Evolutionary conservation across 1,140 invertebrate species (phyloP).

Genomic region (Papilio glaucus): DNA sequence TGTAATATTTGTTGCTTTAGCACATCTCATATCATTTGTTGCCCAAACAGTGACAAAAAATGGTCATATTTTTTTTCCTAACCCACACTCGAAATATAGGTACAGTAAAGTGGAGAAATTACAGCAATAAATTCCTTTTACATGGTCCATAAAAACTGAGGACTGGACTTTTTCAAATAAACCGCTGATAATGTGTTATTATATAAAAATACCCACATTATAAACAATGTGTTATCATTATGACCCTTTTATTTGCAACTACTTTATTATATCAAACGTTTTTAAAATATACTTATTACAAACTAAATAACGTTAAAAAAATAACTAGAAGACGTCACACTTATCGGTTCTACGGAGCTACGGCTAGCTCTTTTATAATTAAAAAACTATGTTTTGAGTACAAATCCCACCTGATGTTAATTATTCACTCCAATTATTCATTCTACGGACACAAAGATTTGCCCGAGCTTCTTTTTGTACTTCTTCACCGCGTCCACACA

Average conservation of each 20-base stretch:
- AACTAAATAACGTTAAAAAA: too few species aligned
- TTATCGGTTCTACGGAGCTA: too few species aligned
- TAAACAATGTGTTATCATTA: neutral
- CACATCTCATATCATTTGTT: slow-evolving; percentile 47
- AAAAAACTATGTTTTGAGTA: too few species aligned
- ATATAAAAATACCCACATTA: neutral
- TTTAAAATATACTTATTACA: neutral
- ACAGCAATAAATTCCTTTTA: slow-evolving; percentile 61
- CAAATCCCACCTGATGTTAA: too few species aligned
- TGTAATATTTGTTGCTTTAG: slow-evolving; percentile 8
- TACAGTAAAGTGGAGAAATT: slow-evolving; percentile 58
- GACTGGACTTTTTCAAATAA: slow-evolving; percentile 52
- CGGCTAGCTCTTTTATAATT: too few species aligned
- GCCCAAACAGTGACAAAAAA: slow-evolving; percentile 40
- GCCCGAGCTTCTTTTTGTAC: too few species aligned
- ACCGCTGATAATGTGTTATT: slow-evolving; percentile 36
- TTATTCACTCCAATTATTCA: too few species aligned
- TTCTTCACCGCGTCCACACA: too few species aligned
- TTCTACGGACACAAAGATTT: too few species aligned
- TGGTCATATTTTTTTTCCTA: slow-evolving; percentile 45
- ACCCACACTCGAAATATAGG: slow-evolving; percentile 44
- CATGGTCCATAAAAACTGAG: slow-evolving; percentile 57
- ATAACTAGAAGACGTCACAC: too few species aligned
- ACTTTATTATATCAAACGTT: neutral
- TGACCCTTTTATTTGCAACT: slow-evolving; percentile 22